These are phyloP conservation scores for Patella ulyssiponensis DNA, from an alignment of 2,888 invertebrate species.

Conservation along the genomic window DNA sequence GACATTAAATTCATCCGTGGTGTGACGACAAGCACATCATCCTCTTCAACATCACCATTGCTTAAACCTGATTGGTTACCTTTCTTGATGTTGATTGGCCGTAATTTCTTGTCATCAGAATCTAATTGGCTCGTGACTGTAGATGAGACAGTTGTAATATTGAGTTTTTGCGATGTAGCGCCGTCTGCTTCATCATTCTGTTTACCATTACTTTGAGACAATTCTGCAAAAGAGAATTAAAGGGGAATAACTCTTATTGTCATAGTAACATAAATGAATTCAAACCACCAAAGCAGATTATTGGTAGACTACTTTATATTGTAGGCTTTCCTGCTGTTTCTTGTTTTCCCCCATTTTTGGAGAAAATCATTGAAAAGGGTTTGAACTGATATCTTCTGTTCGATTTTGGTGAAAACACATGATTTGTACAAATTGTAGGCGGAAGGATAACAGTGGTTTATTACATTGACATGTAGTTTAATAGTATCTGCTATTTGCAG, in stretches of 20 bases:
- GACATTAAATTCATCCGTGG: conserved; percentile 59
- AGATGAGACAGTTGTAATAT: conserved; percentile 8
- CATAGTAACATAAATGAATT: neutral
- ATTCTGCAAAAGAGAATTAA: neutral
- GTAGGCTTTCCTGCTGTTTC: no score
- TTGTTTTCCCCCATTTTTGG: no score
- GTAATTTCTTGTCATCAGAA: neutral
- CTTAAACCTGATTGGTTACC: neutral
- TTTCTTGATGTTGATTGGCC: neutral
- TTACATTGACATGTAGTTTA: no score
- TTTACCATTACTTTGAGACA: neutral
- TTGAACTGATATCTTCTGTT: no score
- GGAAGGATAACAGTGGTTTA: no score
- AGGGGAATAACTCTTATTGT: neutral
- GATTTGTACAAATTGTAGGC: no score
- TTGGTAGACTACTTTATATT: no score
- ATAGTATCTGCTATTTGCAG: no score
- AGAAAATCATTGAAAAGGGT: no score
- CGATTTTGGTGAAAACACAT: no score
- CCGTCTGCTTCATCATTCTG: neutral
- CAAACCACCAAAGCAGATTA: no score
- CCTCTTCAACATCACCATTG: conserved; percentile 32
- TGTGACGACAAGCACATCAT: conserved; percentile 49
- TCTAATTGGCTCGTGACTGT: neutral
- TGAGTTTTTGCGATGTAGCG: neutral